Conservation (phyloP, 2,888 invertebrate genomes). For the Endomychus coccineus region DNA sequence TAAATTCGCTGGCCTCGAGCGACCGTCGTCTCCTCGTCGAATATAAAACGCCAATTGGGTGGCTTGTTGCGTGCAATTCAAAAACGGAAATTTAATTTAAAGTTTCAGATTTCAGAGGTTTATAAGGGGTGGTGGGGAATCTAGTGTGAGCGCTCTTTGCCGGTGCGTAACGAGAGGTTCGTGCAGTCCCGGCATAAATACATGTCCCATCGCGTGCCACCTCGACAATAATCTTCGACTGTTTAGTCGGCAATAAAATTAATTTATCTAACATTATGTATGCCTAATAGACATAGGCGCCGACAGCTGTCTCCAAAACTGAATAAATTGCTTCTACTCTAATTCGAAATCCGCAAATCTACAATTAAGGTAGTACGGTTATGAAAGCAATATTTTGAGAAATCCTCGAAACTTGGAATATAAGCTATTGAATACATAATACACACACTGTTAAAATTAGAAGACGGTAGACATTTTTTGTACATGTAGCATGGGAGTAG, state of each 20-base stretch:
- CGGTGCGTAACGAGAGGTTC: conserved; percentile 34
- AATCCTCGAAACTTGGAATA: no score
- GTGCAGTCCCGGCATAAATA: conserved; percentile 35
- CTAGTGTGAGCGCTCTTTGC: no score
- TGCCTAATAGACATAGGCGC: conserved; percentile 13
- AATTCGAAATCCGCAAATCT: no score
- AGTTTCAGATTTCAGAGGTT: conserved; percentile 37
- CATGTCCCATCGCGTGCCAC: conserved; percentile 43
- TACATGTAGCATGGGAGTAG: no score
- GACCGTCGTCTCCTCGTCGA: conserved; percentile 24
- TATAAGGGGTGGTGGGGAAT: conserved; percentile 1
- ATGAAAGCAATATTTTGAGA: no score
- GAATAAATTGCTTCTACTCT: no score
- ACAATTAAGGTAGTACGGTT: no score
- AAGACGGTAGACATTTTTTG: no score
- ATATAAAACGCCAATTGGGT: conserved; percentile 42
- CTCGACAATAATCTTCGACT: conserved; percentile 44
- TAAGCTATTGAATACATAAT: no score
- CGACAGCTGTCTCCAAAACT: no score
- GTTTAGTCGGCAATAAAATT: conserved; percentile 47
- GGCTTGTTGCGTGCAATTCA: conserved; percentile 44
- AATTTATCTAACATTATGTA: conserved; percentile 43
- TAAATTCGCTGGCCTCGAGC: conserved; percentile 26
- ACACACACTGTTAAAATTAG: no score
- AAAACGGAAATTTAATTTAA: conserved; percentile 46